These are phyloP conservation scores for Octomys mimax DNA, from an alignment of 2,797 vertebrate species.

Conservation along the genomic window DNA sequence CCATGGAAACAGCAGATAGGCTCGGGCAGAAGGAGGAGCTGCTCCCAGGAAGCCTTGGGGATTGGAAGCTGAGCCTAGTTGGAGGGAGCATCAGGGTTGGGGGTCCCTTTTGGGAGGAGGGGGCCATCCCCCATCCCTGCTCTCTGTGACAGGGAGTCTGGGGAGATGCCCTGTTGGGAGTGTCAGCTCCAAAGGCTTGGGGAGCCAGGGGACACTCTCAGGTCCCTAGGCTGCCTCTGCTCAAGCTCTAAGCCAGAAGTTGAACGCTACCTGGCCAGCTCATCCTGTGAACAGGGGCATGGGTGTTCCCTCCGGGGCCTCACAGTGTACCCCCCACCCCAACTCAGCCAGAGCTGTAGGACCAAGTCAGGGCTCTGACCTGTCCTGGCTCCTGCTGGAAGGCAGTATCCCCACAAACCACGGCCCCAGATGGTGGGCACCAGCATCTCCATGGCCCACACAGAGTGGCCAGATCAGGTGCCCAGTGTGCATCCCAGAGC, in stretches of 20 bases:
- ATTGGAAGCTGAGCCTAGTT: not conserved
- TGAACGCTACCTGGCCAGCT: not conserved
- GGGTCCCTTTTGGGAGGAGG: no score
- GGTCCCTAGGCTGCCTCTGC: not conserved
- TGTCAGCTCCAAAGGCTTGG: not conserved
- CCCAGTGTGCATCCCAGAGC: fast-evolving
- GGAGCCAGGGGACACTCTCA: fast-evolving
- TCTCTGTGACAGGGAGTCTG: not conserved
- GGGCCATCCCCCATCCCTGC: not conserved
- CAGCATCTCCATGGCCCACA: fast-evolving
- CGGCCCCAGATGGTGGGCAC: not conserved
- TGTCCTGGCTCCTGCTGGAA: not conserved
- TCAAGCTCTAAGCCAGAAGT: not conserved
- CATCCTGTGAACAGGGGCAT: not conserved
- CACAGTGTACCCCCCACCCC: not conserved
- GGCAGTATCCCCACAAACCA: not conserved
- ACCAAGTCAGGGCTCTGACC: fast-evolving
- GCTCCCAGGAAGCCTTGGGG: constrained; percentile 62
- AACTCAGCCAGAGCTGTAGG: not conserved
- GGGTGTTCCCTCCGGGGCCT: not conserved
- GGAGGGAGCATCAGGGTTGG: not conserved
- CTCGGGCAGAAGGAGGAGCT: constrained; percentile 76
- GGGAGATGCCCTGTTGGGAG: not conserved
- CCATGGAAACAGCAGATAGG: constrained; percentile 84
- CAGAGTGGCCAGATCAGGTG: fast-evolving